Base-by-base conservation (phyloP, 2,888 invertebrate genomes). In the Drosophila neotestacea region DNA sequence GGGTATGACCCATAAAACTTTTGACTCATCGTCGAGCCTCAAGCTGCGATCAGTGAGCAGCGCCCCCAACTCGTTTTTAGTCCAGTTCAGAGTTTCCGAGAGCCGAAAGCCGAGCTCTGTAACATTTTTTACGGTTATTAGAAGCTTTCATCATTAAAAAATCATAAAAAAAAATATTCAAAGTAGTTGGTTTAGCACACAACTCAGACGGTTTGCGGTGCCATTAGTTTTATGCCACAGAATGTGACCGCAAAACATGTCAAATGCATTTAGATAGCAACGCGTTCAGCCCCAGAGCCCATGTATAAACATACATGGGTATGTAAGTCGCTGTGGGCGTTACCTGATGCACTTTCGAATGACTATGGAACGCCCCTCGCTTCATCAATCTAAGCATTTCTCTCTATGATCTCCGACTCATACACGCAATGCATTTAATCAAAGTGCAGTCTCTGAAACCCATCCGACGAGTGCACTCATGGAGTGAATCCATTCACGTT, bases 211-310 rank as follows among this genome's bases (percentile, higher is more conserved):
- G 67, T 65, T 78, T 64, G 74, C 70, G 52, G 48, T 50, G 63
- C 81, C 84, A 84, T 84, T 84, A 84, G 88, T 73, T 85, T 85
- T 80, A 80, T 81, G 65, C 34, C 68, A 38, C 39, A 64, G 79
- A 66, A 79, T 75, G 51, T 59, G 84, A 71, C 77, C 86, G 70
- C 68, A 70, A 65, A 70, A 88, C 88, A 84, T 84, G 84, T 88
- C 87, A 84, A 88, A 88, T 75, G 68, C 89, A 84, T 84, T 88
- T 84, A 78, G 83, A 83, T 83, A 88, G 68, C 54, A 59, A 64
- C 36, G 42, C 28, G 55, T 41, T 48, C 22, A 22, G 44, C 38
- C 55, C 51, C 64, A 42, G 64, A 44, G 46, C 54, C 28, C 47
- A 60, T 44, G 28, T 9, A 38, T 30, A 38, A 41, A 34, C 36